A percentile compares a stretch with the other conserved stretches of the same genome.
Conservation (phyloP, 2,888 invertebrate species). For the Drosophila tanythrix region DNA sequence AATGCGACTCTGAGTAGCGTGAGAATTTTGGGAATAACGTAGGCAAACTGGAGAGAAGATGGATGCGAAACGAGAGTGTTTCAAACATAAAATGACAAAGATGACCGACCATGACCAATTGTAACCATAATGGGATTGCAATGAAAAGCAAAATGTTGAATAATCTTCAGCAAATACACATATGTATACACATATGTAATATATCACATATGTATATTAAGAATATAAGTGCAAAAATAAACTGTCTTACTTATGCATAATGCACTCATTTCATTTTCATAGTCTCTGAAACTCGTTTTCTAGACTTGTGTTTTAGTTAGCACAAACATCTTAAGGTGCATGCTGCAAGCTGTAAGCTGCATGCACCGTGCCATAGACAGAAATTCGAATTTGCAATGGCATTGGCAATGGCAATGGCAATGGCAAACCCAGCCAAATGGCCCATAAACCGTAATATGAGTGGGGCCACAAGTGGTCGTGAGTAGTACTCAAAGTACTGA, state of each 20-base stretch:
- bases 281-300: background rate
- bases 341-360: constrained; percentile 19
- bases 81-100: background rate
- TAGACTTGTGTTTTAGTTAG: constrained; percentile 6
- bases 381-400: constrained; percentile 1
- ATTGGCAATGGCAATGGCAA: constrained; percentile 22
- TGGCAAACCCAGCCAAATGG: constrained; percentile 34
- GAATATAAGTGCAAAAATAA: background rate
- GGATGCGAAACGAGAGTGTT: background rate
- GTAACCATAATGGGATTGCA: background rate
- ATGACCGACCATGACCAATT: background rate
- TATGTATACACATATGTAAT: background rate
- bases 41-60: background rate
- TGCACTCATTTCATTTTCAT: background rate
- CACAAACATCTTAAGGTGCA: constrained; percentile 18
- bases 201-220: background rate
- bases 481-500: constrained; percentile 28
- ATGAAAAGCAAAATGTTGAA: background rate
- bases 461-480: constrained; percentile 18
- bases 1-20: background rate
- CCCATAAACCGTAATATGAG: constrained; percentile 40
- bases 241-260: background rate
- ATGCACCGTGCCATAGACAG: constrained; percentile 7
- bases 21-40: background rate
- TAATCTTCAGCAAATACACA: background rate